These are phyloP conservation scores for Crocidura indochinensis DNA, from an alignment of 2,797 vertebrate genomes.

Conservation along the genomic window DNA sequence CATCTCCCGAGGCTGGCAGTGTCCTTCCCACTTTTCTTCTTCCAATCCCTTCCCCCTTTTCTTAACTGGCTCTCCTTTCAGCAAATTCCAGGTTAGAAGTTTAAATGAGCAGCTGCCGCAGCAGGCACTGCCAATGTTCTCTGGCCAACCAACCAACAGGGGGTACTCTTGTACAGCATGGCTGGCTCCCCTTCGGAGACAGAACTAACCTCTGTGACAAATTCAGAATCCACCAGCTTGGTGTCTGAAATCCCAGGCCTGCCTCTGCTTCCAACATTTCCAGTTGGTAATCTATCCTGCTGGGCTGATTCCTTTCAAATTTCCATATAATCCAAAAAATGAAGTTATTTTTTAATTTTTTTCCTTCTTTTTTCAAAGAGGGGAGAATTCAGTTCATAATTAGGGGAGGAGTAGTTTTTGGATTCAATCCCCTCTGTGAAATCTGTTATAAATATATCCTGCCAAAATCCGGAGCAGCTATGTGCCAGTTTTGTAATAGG, in stretches of 20 bases:
- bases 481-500: constrained; percentile 90
- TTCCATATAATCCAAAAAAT: constrained; percentile 79
- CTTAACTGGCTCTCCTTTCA: constrained; percentile 80
- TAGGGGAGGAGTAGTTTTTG: constrained; percentile 89
- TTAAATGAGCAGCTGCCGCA: constrained; percentile 90
- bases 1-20: neutral
- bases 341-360: constrained; percentile 71
- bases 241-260: constrained; percentile 78
- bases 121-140: constrained; percentile 73
- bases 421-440: constrained; percentile 86
- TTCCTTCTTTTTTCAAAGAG: neutral
- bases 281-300: constrained; percentile 74
- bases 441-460: constrained; percentile 90
- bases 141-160: constrained; percentile 82
- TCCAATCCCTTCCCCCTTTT: neutral
- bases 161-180: constrained; percentile 83
- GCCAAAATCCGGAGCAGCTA: constrained; percentile 89
- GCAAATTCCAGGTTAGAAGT: constrained; percentile 85
- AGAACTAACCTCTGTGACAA: constrained; percentile 83
- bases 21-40: constrained; percentile 28
- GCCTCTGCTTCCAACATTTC: constrained; percentile 85
- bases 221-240: constrained; percentile 79
- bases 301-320: constrained; percentile 46
- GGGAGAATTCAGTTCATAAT: constrained; percentile 86
- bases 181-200: constrained; percentile 81